Evolutionary conservation across 2,888 invertebrate genomes (phyloP).

Genomic region (Daptonema setosum): DNA sequence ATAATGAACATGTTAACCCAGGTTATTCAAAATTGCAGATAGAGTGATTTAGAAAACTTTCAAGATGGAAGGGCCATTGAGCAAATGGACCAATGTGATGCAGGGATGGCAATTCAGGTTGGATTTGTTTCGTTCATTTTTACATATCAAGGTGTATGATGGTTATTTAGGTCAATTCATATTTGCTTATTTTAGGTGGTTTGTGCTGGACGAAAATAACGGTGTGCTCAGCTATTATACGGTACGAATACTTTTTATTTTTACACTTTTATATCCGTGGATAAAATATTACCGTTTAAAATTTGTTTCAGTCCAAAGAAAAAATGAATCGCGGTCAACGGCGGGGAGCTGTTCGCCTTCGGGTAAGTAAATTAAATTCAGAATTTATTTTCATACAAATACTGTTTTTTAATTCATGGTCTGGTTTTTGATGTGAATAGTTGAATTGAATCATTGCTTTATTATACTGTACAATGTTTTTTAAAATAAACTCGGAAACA

Average conservation of each 20-base stretch:
- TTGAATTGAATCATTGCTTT: too few species aligned
- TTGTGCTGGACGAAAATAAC: slow-evolving; percentile 86
- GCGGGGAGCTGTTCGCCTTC: slow-evolving; percentile 83
- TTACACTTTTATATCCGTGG: background rate
- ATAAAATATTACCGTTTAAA: background rate
- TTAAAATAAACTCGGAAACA: too few species aligned
- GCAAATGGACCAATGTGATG: slow-evolving; percentile 93
- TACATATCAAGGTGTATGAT: too few species aligned
- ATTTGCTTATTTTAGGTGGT: too few species aligned
- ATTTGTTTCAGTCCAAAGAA: slow-evolving; percentile 58
- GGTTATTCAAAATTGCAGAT: too few species aligned
- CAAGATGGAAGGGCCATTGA: slow-evolving; percentile 83
- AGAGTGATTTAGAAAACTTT: too few species aligned
- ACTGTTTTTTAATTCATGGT: too few species aligned
- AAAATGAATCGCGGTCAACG: slow-evolving; percentile 93
- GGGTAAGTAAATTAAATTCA: slow-evolving; percentile 33
- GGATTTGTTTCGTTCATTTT: background rate
- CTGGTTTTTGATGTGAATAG: too few species aligned
- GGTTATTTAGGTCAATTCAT: too few species aligned
- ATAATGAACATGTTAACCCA: too few species aligned
- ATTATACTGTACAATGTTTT: too few species aligned
- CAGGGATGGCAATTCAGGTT: slow-evolving; percentile 93
- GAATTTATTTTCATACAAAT: too few species aligned
- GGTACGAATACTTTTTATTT: slow-evolving; percentile 39
- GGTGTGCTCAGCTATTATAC: slow-evolving; percentile 91